These are phyloP conservation scores for Resseliella maxima DNA, from an alignment of 2,888 invertebrate species.

Conservation along the genomic window DNA sequence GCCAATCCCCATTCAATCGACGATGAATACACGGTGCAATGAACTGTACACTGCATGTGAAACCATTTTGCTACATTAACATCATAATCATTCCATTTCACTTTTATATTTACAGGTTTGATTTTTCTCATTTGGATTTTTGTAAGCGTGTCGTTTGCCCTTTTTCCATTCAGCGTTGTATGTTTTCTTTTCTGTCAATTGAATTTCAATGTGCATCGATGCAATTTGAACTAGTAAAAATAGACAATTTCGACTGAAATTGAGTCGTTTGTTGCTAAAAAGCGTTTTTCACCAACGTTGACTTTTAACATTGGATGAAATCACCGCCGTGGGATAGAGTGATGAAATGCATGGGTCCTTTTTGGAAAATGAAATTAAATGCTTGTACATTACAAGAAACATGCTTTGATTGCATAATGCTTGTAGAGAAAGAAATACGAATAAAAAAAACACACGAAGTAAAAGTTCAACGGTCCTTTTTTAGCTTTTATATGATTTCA, in stretches of 20 bases:
- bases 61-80: neutral
- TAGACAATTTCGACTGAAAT: neutral
- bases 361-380: neutral
- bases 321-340: neutral
- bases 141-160: neutral
- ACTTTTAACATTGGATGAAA: neutral
- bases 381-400: neutral
- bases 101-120: slow-evolving; percentile 34
- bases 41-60: neutral
- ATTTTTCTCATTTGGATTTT: neutral
- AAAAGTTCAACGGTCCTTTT: slow-evolving; percentile 35
- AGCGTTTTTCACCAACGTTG: neutral
- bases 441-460: neutral
- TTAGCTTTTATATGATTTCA: neutral
- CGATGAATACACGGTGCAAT: neutral
- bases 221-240: neutral
- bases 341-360: neutral
- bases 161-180: neutral
- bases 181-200: neutral
- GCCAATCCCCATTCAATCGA: neutral
- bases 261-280: slow-evolving; percentile 1
- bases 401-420: neutral
- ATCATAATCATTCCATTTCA: slow-evolving; percentile 38
- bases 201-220: slow-evolving; percentile 15
- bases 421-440: neutral